Evolutionary conservation across 1,140 invertebrate species (phyloP).

Genomic region (Tetramorium parvispinum): DNA sequence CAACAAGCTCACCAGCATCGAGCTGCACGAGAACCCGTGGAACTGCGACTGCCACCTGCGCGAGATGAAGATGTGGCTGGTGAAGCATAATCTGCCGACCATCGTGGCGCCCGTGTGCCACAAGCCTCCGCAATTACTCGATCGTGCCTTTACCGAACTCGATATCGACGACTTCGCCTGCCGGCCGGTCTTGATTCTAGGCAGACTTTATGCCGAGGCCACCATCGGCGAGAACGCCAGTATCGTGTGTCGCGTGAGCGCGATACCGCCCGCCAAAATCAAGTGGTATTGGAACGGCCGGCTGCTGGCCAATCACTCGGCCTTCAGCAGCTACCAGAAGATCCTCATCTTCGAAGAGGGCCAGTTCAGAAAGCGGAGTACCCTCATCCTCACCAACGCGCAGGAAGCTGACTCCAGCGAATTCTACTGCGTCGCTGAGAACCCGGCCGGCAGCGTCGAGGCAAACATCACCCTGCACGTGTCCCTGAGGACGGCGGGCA

Average conservation of each 20-base stretch:
- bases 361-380: constrained; percentile 89
- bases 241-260: constrained; percentile 92
- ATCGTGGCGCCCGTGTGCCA: constrained; percentile 91
- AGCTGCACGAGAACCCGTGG: constrained; percentile 96
- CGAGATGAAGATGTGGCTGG: constrained; percentile 93
- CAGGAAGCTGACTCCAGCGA: constrained; percentile 95
- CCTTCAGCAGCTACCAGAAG: constrained; percentile 92
- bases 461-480: constrained; percentile 96
- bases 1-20: constrained; percentile 92
- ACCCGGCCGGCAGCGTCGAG: constrained; percentile 95
- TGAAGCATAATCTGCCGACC: constrained; percentile 93
- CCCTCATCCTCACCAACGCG: constrained; percentile 93
- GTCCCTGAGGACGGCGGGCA: constrained; percentile 90
- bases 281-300: constrained; percentile 96
- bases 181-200: constrained; percentile 92
- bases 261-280: constrained; percentile 92
- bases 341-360: constrained; percentile 93
- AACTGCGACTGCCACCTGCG: constrained; percentile 94
- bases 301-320: constrained; percentile 91
- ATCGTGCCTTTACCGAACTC: constrained; percentile 91
- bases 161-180: constrained; percentile 95
- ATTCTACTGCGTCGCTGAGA: constrained; percentile 96
- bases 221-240: constrained; percentile 94
- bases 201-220: constrained; percentile 91
- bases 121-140: constrained; percentile 89